phyloP scores from a whole-genome alignment of 2,888 invertebrate genomes.

The Drosophila quinaria region DNA sequence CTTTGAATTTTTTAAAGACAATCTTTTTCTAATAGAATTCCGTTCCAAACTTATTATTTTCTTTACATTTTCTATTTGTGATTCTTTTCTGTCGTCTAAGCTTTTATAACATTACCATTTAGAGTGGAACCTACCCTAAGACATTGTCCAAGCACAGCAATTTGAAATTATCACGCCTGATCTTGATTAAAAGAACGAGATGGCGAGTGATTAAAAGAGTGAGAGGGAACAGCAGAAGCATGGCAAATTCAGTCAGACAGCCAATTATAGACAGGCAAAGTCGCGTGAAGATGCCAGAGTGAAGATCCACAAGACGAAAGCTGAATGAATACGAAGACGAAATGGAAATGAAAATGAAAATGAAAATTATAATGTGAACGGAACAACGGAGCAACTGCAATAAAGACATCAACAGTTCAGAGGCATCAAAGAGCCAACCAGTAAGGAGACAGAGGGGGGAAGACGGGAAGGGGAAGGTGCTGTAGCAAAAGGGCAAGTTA shows the following conservation, averaged over 20 bases:
- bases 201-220: background rate
- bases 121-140: conserved; percentile 22
- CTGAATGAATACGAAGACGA: conserved; percentile 54
- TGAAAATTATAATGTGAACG: conserved; percentile 73
- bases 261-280: conserved; percentile 78
- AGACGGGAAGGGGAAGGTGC: conserved; percentile 7
- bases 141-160: conserved; percentile 26
- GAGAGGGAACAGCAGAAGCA: conserved; percentile 21
- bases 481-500: conserved; percentile 61
- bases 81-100: background rate
- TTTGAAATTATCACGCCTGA: conserved; percentile 68
- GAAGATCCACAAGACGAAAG: conserved; percentile 57
- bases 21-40: background rate
- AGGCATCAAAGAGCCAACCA: conserved; percentile 63
- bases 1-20: background rate
- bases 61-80: too few species aligned
- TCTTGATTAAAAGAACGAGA: conserved; percentile 65
- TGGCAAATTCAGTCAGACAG: conserved; percentile 65
- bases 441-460: background rate
- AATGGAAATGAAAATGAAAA: conserved; percentile 67
- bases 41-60: too few species aligned
- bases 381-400: conserved; percentile 57
- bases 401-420: conserved; percentile 80
- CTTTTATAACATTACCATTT: background rate
- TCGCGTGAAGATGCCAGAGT: conserved; percentile 72